Evolutionary conservation across 30 jellyfish, hydroid and myxozoan species (phyloP), one percentile per base, ranked within the genome.

Genomic region (Aurelia sp.): DNA sequence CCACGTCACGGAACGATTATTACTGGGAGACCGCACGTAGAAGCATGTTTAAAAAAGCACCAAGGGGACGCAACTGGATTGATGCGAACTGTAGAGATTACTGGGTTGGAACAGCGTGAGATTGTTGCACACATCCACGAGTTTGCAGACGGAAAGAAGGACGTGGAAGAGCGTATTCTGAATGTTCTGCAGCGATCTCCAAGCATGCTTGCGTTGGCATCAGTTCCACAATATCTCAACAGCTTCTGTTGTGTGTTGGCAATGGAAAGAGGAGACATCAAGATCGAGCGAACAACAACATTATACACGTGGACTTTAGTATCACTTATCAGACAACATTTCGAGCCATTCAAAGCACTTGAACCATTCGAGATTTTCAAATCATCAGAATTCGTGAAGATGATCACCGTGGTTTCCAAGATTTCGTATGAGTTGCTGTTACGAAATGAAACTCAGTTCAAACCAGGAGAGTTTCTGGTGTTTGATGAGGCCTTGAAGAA

Each of bases 11-110:
- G 62, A 9, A 30, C 63, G 6, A 44, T 70, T 2, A 22, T 40
- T 11, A 31, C 62, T 3, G 81, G 81, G 16, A 70, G 81, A 22
- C 81, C 81, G 3, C 81, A 70, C 37, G 35, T 70, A 12, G 63
- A 70, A 40, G 62, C 31, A 13, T 55, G 37, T n/a, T 16, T 70
- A 23, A 70, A 70, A 22, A 70, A 4, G 20, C 33, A 18, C 33
- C 33, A 59, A 59, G 69, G 33, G 69, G 69, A 59, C 2, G 33
- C 37, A 8, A 70, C 33, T 33, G 81, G 81, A 15, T 55, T 23
- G 57, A 13, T 23, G 63, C 61, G 33, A 70, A 70, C 17, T 4
- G 16, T 70, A 33, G 81, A 70, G 16, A 40, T 70, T 3, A 6
- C 30, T 23, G 81, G 81, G 37, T 15, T 70, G 16, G 37, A 66